Evolutionary conservation across 1,140 invertebrate genomes (phyloP).

Genomic region (Brachionus rotundiformis): DNA sequence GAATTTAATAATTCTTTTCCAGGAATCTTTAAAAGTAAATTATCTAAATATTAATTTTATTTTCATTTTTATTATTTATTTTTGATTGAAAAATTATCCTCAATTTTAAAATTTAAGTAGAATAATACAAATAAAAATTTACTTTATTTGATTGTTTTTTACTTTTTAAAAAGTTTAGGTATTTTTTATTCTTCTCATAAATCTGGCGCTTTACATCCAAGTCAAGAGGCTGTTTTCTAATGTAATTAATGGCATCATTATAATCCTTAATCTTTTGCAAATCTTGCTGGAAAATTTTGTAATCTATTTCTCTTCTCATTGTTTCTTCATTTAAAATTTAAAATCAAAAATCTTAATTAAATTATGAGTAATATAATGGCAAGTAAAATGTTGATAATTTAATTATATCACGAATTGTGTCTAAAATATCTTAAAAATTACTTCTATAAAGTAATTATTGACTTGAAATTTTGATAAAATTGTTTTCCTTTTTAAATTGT

Average conservation of each 20-base stretch:
- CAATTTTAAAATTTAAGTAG: too few species aligned
- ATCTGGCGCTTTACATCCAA: background rate
- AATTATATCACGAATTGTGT: background rate
- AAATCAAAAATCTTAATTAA: too few species aligned
- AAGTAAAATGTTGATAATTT: too few species aligned
- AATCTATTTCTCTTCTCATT: background rate
- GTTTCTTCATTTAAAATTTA: too few species aligned
- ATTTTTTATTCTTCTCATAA: background rate
- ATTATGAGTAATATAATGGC: too few species aligned
- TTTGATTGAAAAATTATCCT: too few species aligned
- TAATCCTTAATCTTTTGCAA: background rate
- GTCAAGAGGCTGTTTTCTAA: background rate
- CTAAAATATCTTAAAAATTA: background rate
- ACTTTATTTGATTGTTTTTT: background rate
- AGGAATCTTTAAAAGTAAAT: background rate
- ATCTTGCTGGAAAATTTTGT: background rate
- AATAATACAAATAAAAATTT: background rate
- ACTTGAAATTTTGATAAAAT: constrained; percentile 3
- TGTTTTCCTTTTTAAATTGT: background rate
- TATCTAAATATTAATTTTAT: too few species aligned
- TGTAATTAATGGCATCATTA: background rate
- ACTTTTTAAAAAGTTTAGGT: background rate
- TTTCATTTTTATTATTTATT: too few species aligned
- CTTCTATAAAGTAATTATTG: background rate
- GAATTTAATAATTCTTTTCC: background rate